Conservation (phyloP, 2,888 invertebrate species). For the Dermolepida albohirtum region DNA sequence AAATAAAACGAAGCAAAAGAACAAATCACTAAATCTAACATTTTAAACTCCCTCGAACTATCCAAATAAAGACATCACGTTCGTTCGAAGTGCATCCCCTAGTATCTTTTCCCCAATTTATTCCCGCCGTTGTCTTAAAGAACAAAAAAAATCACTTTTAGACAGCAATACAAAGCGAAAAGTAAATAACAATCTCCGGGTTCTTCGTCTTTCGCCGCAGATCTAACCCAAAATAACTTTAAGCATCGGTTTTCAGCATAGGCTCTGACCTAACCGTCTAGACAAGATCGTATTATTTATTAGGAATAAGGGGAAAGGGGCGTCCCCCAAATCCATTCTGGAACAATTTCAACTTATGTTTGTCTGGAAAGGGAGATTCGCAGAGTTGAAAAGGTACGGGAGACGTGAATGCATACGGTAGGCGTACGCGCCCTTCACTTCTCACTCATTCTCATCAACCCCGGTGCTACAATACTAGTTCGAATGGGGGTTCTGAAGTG, state of each 20-base stretch:
- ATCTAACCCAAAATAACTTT: slow-evolving; percentile 31
- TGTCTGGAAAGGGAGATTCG: slow-evolving; percentile 1
- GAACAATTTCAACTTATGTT: slow-evolving; percentile 35
- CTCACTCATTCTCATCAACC: not conserved
- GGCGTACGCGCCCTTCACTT: slow-evolving; percentile 1
- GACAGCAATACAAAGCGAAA: slow-evolving; percentile 2
- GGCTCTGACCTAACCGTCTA: slow-evolving; percentile 7
- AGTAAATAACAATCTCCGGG: slow-evolving; percentile 33
- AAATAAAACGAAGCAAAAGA: too few relatives aligned
- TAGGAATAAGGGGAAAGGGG: slow-evolving; percentile 3
- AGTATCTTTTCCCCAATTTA: too few relatives aligned
- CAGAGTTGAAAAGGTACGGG: slow-evolving; percentile 12
- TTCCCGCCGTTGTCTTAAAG: slow-evolving; percentile 13
- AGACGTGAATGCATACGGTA: slow-evolving; percentile 9
- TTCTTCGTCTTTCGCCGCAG: slow-evolving; percentile 23
- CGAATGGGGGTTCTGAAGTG: slow-evolving; percentile 13
- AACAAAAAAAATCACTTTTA: slow-evolving; percentile 1
- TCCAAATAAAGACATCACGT: too few relatives aligned
- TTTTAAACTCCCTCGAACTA: too few relatives aligned
- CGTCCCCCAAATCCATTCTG: slow-evolving; percentile 14
- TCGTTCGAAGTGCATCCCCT: too few relatives aligned
- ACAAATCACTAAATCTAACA: too few relatives aligned
- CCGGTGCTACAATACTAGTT: slow-evolving; percentile 5
- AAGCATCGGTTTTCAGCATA: not conserved
- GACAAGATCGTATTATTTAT: slow-evolving; percentile 27